A percentile compares a stretch with the other conserved stretches of the same genome.
These are phyloP conservation scores for Drosophila gunungcola DNA, from an alignment of 1,140 invertebrate genomes.

Conservation along the genomic window DNA sequence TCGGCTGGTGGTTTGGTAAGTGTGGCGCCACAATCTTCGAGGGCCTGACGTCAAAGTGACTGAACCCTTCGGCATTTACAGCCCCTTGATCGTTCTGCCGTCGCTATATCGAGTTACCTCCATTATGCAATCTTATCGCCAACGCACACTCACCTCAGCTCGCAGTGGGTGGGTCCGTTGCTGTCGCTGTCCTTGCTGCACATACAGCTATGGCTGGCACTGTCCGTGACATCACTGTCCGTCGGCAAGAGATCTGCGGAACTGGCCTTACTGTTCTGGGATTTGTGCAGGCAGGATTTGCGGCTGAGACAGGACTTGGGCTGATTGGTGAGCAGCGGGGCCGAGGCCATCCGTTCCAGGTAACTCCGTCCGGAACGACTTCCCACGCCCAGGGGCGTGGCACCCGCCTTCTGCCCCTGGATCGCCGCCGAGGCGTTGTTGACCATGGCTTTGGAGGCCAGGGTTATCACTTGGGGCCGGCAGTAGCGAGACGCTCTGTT, in stretches of 20 bases:
- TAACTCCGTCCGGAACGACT: constrained; percentile 71
- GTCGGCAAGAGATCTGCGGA: constrained; percentile 39
- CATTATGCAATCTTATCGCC: constrained; percentile 37
- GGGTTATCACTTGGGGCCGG: constrained; percentile 79
- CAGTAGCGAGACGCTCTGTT: constrained; percentile 79
- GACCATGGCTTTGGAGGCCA: constrained; percentile 83
- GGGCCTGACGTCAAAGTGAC: constrained; percentile 52
- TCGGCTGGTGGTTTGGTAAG: constrained; percentile 57
- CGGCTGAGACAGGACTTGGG: constrained; percentile 82
- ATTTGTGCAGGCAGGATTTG: constrained; percentile 76
- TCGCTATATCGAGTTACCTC: constrained; percentile 43
- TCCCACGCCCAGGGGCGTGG: constrained; percentile 62
- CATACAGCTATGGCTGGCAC: constrained; percentile 14
- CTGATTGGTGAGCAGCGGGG: constrained; percentile 59
- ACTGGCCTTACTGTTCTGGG: constrained; percentile 39
- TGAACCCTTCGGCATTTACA: constrained; percentile 29
- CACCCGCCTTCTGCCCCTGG: constrained; percentile 59
- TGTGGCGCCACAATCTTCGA: constrained; percentile 41
- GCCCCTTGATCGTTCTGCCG: constrained; percentile 13
- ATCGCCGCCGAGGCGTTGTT: constrained; percentile 73
- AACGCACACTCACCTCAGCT: constrained; percentile 61
- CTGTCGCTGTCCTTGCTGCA: constrained; percentile 23
- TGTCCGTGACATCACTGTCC: constrained; percentile 41
- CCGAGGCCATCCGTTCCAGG: constrained; percentile 78
- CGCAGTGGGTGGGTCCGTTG: constrained; percentile 43